These are phyloP conservation scores for Leptopterna dolabrata DNA, from an alignment of 2,888 invertebrate species.

Conservation along the genomic window DNA sequence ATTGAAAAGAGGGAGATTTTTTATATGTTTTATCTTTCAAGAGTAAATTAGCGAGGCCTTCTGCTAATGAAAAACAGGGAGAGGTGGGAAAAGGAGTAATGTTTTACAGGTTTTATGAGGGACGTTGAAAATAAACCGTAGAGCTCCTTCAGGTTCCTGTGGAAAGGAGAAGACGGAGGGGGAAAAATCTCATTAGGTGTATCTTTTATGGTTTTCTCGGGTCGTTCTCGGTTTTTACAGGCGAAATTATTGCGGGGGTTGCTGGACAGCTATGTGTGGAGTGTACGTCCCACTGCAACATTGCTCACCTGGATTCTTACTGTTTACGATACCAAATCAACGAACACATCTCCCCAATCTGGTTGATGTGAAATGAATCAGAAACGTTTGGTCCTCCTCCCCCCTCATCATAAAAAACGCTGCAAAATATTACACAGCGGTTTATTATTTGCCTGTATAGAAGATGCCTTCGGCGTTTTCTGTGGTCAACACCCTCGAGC, in stretches of 20 bases:
- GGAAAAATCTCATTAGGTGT: slow-evolving; percentile 33
- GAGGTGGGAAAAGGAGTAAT: slow-evolving; percentile 20
- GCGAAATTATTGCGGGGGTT: neutral
- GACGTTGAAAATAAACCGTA: slow-evolving; percentile 10
- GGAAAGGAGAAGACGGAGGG: neutral
- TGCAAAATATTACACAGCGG: no score
- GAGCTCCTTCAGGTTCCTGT: neutral
- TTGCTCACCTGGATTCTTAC: no score
- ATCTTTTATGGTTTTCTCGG: neutral
- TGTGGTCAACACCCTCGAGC: no score
- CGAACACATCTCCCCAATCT: no score
- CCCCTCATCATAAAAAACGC: no score
- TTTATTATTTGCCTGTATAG: no score
- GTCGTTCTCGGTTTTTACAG: neutral
- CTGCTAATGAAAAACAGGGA: slow-evolving; percentile 23
- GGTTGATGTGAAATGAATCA: no score
- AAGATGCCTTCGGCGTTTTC: no score
- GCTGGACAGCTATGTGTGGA: neutral
- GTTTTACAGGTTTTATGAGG: neutral
- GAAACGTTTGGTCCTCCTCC: no score
- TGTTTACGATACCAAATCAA: no score
- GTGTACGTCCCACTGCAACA: no score
- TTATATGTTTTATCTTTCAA: neutral
- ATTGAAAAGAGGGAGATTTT: neutral
- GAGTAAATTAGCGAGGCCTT: slow-evolving; percentile 20